Percentiles rank a stretch among this genome's conserved stretches.
phyloP scores from a whole-genome alignment of 53 echinoderm and acorn worm species.

The Holothuria leucospilota region DNA sequence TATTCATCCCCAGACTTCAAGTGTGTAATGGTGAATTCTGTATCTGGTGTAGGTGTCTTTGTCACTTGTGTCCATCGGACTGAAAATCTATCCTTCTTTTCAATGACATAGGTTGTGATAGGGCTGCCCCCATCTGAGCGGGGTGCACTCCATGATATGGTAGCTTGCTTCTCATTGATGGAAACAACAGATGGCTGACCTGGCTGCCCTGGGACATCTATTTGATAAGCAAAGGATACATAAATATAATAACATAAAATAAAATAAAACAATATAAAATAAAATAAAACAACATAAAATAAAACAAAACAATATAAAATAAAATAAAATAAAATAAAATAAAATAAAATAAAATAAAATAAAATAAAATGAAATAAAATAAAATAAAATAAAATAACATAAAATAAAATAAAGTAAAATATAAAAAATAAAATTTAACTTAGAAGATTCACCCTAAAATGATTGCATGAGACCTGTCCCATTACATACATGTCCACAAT shows the following conservation, averaged over 20 bases:
- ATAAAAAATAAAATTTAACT: too few relatives aligned
- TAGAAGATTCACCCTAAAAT: too few relatives aligned
- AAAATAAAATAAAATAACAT: too few relatives aligned
- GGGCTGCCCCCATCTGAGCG: conserved; percentile 87
- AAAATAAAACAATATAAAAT: too few relatives aligned
- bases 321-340: too few relatives aligned
- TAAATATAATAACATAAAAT: not conserved
- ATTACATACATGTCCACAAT: too few relatives aligned
- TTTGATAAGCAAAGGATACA: not conserved
- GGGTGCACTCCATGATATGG: conserved; percentile 82
- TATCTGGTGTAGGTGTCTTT: conserved; percentile 65
- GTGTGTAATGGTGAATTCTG: conserved; percentile 74
- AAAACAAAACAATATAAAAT: too few relatives aligned
- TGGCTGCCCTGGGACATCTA: conserved; percentile 89
- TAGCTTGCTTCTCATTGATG: conserved; percentile 77
- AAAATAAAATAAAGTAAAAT: too few relatives aligned
- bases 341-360: too few relatives aligned
- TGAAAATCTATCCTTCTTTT: conserved; percentile 82
- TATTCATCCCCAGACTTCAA: conserved; percentile 78
- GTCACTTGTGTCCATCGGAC: conserved; percentile 79
- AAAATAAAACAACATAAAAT: too few relatives aligned
- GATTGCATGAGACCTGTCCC: too few relatives aligned
- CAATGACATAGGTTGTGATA: conserved; percentile 80
- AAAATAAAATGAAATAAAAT: too few relatives aligned
- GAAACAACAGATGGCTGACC: conserved; percentile 67